Conservation (phyloP, 1,140 invertebrate species). For the Zaprionus vittiger region DNA sequence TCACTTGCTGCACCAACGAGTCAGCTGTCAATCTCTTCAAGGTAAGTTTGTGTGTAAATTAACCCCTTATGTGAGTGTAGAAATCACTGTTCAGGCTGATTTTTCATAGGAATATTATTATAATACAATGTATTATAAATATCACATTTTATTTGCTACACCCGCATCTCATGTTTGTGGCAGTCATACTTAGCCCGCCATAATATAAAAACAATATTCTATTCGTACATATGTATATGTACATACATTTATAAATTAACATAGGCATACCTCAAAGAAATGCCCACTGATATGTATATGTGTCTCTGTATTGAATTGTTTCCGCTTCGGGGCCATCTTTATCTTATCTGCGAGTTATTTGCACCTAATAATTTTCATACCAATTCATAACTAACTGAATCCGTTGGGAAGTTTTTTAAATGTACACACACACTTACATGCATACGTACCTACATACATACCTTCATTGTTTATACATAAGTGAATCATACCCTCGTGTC, state of each 20-base stretch:
- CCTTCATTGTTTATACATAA: not conserved
- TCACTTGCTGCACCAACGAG: constrained; percentile 33
- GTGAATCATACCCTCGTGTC: constrained; percentile 4
- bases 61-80: constrained; percentile 53
- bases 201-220: not conserved
- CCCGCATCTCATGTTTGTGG: not conserved
- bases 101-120: not conserved
- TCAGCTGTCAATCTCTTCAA: constrained; percentile 64
- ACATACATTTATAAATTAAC: not conserved
- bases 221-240: not conserved
- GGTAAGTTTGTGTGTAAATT: constrained; percentile 71
- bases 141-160: not conserved
- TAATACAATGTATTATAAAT: not conserved
- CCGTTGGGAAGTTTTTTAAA: not conserved
- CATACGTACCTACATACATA: not conserved
- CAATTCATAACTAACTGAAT: not conserved
- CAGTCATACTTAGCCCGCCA: not conserved
- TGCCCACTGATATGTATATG: not conserved
- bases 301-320: not conserved
- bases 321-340: not conserved
- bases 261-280: not conserved
- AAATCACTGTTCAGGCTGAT: not conserved
- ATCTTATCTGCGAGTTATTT: constrained; percentile 8
- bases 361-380: constrained; percentile 5
- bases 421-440: not conserved